These are phyloP conservation scores for Sphaeridia pumilis DNA, from an alignment of 2,888 invertebrate species.

Conservation along the genomic window DNA sequence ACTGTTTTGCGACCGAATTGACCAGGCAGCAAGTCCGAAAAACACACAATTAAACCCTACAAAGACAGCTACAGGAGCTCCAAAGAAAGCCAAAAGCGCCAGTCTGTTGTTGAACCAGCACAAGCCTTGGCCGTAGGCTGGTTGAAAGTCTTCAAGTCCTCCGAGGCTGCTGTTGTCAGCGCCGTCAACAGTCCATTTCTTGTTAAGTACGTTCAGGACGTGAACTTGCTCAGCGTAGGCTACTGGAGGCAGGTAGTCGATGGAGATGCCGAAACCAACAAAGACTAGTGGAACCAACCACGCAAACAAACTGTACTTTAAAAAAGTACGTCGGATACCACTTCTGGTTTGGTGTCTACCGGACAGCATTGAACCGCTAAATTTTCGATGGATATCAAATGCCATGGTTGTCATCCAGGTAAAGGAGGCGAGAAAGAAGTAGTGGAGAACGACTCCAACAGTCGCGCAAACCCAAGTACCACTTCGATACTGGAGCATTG, in stretches of 20 bases:
- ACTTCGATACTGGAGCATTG: conserved; percentile 22
- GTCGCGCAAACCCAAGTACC: conserved; percentile 30
- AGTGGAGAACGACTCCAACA: conserved; percentile 40
- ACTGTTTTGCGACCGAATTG: conserved; percentile 24
- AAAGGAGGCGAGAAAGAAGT: conserved; percentile 41
- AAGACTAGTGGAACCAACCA: conserved; percentile 40
- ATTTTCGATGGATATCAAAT: conserved; percentile 42
- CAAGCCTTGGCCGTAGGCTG: conserved; percentile 31
- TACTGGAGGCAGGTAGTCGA: conserved; percentile 17
- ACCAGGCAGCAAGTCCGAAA: conserved; percentile 38
- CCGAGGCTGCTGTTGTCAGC: background rate
- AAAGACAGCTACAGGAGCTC: conserved; percentile 39
- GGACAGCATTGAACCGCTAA: conserved; percentile 31
- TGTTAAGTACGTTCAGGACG: too few relatives aligned
- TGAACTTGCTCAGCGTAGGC: background rate
- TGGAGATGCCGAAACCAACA: conserved; percentile 31
- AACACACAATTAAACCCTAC: conserved; percentile 40
- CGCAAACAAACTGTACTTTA: conserved; percentile 39
- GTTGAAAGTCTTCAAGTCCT: conserved; percentile 22
- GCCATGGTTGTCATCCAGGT: conserved; percentile 44
- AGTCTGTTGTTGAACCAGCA: conserved; percentile 41
- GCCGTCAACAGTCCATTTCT: background rate
- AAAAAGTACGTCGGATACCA: conserved; percentile 17
- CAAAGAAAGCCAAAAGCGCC: conserved; percentile 40
- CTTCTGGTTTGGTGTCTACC: background rate